Percentiles rank a stretch among this genome's conserved stretches.
Conservation (phyloP, 2,797 vertebrate species). For the Phylloscopus collybita region DNA sequence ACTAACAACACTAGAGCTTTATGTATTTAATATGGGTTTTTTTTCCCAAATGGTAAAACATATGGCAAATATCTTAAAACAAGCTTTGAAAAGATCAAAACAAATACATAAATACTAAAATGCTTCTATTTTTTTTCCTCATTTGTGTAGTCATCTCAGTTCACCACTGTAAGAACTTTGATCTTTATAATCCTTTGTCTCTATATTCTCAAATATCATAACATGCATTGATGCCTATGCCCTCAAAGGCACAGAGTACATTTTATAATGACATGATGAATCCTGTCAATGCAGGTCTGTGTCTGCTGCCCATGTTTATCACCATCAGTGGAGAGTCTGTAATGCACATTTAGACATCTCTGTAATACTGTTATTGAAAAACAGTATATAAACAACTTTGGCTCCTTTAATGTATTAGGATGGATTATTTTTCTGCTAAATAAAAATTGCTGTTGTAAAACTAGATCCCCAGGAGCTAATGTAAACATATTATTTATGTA, state of each 20-base stretch:
- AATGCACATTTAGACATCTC: neutral
- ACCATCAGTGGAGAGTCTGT: neutral
- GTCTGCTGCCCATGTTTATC: neutral
- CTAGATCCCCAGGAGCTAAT: neutral
- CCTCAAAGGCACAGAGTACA: neutral
- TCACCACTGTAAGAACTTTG: neutral
- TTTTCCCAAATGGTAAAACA: neutral
- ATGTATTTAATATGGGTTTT: neutral
- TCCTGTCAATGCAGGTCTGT: neutral
- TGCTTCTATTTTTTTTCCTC: neutral
- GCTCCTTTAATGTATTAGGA: neutral
- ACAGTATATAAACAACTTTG: neutral
- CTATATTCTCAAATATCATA: neutral
- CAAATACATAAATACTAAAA: neutral
- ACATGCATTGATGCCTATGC: neutral
- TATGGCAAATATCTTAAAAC: neutral
- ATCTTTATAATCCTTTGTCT: neutral
- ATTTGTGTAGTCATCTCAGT: neutral
- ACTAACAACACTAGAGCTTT: neutral
- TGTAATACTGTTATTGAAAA: neutral
- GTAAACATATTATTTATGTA: constrained; percentile 27
- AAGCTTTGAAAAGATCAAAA: neutral
- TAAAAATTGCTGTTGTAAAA: constrained; percentile 16
- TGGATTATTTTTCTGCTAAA: constrained; percentile 10
- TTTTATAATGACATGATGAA: neutral